Conservation (phyloP, 1,140 invertebrate genomes). For the Zaprionus gabonicus region DNA sequence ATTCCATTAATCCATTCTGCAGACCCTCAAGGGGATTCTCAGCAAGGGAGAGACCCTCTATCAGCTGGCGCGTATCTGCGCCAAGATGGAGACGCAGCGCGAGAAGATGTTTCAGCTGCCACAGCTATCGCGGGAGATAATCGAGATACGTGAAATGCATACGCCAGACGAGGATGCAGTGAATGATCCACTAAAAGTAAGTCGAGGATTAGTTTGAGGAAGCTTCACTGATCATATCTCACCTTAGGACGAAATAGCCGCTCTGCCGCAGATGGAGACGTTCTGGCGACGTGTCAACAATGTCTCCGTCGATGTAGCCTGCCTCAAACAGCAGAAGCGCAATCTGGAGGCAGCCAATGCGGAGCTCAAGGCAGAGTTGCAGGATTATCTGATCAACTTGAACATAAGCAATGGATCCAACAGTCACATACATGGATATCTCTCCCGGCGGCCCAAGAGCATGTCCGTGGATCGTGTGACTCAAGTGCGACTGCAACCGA, state of each 20-base stretch:
- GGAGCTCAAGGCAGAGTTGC: constrained; percentile 67
- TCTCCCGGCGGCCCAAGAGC: constrained; percentile 74
- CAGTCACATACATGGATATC: constrained; percentile 67
- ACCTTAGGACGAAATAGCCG: constrained; percentile 49
- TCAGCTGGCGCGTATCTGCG: constrained; percentile 85
- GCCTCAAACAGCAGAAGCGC: constrained; percentile 71
- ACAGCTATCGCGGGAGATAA: constrained; percentile 58
- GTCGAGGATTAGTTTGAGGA: background rate
- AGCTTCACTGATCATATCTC: background rate
- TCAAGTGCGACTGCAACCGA: constrained; percentile 64
- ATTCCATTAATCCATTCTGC: background rate
- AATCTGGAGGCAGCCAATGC: constrained; percentile 66
- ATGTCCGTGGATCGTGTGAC: constrained; percentile 80
- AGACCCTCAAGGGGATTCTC: constrained; percentile 52
- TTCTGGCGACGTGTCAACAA: constrained; percentile 83
- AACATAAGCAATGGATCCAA: constrained; percentile 79
- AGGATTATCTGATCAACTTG: constrained; percentile 75
- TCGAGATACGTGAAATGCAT: constrained; percentile 59
- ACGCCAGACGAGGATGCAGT: constrained; percentile 2
- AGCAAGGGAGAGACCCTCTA: constrained; percentile 86
- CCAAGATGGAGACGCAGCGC: constrained; percentile 86
- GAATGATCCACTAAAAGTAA: constrained; percentile 57
- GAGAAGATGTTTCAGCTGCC: constrained; percentile 86
- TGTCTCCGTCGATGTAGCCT: constrained; percentile 74
- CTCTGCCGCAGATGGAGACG: constrained; percentile 72